Percentiles rank a stretch among this genome's conserved stretches.
phyloP scores from a whole-genome alignment of 2,113 vertebrate species.

The Vombatus ursinus region DNA sequence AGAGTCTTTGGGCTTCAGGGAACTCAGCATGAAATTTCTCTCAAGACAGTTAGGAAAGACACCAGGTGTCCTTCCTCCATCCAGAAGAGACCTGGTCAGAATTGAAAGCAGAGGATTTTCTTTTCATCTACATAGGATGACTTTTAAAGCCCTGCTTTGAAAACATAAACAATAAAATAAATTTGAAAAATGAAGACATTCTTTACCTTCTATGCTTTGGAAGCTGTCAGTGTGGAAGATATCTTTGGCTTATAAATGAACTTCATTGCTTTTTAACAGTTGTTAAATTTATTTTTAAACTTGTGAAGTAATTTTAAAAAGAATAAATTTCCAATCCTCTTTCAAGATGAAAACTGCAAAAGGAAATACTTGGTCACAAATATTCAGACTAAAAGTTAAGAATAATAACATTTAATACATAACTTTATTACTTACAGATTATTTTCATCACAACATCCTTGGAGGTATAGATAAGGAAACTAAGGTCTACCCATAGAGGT shows the following conservation, averaged over 20 bases:
- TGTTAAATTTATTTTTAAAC: neutral
- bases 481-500: neutral
- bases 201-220: neutral
- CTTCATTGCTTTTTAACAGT: neutral
- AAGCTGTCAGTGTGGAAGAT: accelerated
- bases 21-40: constrained; percentile 70
- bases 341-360: neutral
- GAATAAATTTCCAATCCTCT: neutral
- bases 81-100: neutral
- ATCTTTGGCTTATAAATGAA: neutral
- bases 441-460: neutral
- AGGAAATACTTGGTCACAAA: neutral
- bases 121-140: constrained; percentile 72
- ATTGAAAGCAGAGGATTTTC: neutral
- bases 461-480: neutral
- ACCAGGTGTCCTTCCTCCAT: neutral
- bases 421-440: neutral
- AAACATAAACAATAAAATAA: constrained; percentile 48
- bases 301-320: neutral
- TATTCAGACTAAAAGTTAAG: neutral
- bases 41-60: constrained; percentile 59
- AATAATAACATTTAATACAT: neutral
- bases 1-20: constrained; percentile 47
- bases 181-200: no score
- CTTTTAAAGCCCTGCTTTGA: constrained; percentile 66